phyloP scores from a whole-genome alignment of 92 coral and sea anemone species.

The Isaurus tuberculatus region DNA sequence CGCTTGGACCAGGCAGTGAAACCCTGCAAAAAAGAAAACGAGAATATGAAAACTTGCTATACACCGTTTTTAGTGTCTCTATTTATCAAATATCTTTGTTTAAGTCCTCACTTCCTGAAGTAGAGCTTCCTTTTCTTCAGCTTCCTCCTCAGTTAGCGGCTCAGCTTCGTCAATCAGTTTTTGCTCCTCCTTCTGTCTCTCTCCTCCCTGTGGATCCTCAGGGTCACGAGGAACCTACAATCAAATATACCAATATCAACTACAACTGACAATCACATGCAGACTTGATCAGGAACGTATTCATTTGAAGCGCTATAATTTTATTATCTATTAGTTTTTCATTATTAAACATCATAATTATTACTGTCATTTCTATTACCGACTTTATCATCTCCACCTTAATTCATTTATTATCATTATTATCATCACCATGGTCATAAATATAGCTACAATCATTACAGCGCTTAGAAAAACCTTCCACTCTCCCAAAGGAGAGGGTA shows the following conservation, averaged over 20 bases:
- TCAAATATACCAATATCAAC: not conserved
- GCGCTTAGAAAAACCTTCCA: too few relatives aligned
- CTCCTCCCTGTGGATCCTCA: constrained; percentile 91
- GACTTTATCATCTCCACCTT: too few relatives aligned
- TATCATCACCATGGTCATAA: too few relatives aligned
- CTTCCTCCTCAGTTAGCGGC: constrained; percentile 90
- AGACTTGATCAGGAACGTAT: too few relatives aligned
- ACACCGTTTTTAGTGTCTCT: not conserved
- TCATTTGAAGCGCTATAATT: too few relatives aligned
- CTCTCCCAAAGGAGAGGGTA: too few relatives aligned
- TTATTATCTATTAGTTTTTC: too few relatives aligned
- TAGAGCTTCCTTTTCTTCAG: constrained; percentile 92
- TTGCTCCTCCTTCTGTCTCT: constrained; percentile 94
- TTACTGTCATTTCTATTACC: too few relatives aligned
- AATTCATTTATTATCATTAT: too few relatives aligned
- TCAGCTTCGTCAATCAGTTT: constrained; percentile 94
- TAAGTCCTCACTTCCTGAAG: constrained; percentile 82
- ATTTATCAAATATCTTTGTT: not conserved
- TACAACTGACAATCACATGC: not conserved
- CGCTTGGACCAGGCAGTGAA: constrained; percentile 99
- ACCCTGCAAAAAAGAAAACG: constrained; percentile 63
- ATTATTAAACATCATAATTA: too few relatives aligned
- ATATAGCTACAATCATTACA: too few relatives aligned
- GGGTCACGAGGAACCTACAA: constrained; percentile 90
- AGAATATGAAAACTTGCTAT: not conserved